Evolutionary conservation across 1,140 invertebrate genomes (phyloP), one percentile per base, ranked within the genome.

Genomic region (Bradysia coprophila): DNA sequence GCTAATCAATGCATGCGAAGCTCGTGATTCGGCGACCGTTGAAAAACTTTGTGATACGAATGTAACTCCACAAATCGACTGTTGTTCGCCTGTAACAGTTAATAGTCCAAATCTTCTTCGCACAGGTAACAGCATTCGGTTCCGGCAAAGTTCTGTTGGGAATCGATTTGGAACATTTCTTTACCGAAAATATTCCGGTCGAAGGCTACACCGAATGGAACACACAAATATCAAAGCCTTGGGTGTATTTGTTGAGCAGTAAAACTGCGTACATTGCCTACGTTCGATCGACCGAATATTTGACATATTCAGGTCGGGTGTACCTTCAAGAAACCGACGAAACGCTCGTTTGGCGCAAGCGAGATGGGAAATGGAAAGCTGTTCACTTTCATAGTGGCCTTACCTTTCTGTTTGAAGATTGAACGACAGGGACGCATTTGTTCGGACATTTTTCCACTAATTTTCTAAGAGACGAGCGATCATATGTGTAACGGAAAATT

Each of bases 161-260:
- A 61, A 87, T 96, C 78, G 92, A 96, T 66, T 97, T 97, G 68
- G 92, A 97, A 69, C 95, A 96, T 70, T 97, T 97, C 73, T 97
- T 95, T 71, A 95, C 97, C 72, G 92, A 97, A 67, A 92, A 95
- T 72, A 86, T 89, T 46, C 69, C 83, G 47, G 75, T 13, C 11
- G 28, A 31, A 41, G 20, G 15, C 21, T 33, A 23, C 16, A 40
- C 11, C 23, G 78, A 82, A 36, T 71, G 89, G 45, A 96, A 95
- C 62, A 94, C 89, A 36, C 96, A 89, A 48, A 89, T 98, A 54
- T 66, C 97, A 43, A 96, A 95, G 66, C 93, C 93, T 11, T 84
- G 91, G 58, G 92, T 98, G 41, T 90, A 97, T 63, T 68, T 97
- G 46, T 68, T 97, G 48, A 89, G 91, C 28, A 89, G 94, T 43